Evolutionary conservation across 2,888 invertebrate genomes (phyloP).

Genomic region (Drosophila neonasuta): DNA sequence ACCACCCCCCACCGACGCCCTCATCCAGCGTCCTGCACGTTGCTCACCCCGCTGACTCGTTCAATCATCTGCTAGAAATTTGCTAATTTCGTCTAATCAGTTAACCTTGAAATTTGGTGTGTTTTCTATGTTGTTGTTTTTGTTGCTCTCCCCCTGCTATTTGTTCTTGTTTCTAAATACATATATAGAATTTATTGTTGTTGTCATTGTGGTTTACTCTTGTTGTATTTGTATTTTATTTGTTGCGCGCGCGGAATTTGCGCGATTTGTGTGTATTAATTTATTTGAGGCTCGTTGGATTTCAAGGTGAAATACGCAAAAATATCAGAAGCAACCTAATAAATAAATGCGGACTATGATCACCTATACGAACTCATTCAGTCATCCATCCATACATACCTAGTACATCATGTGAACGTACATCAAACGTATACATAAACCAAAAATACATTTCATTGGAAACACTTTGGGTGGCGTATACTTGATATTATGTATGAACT

Average conservation of each 20-base stretch:
- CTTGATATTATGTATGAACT: too few relatives aligned
- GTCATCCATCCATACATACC: neutral
- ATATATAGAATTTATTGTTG: slow-evolving; percentile 26
- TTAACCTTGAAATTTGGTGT: slow-evolving; percentile 72
- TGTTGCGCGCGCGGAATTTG: slow-evolving; percentile 63
- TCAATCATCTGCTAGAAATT: slow-evolving; percentile 72
- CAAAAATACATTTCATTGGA: neutral
- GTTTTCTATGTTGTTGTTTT: slow-evolving; percentile 35
- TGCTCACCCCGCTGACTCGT: slow-evolving; percentile 18
- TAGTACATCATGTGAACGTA: slow-evolving; percentile 3
- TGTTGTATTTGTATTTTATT: slow-evolving; percentile 48
- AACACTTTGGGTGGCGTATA: neutral
- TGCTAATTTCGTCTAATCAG: slow-evolving; percentile 78
- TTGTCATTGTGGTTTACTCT: slow-evolving; percentile 16
- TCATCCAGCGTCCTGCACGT: neutral
- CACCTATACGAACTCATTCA: neutral
- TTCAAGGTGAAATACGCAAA: slow-evolving; percentile 77
- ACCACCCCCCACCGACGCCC: neutral
- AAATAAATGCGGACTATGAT: slow-evolving; percentile 25
- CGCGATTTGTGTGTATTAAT: slow-evolving; percentile 64
- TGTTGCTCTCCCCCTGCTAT: slow-evolving; percentile 43
- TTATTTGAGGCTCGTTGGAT: slow-evolving; percentile 73
- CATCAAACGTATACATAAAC: slow-evolving; percentile 1
- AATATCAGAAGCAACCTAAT: slow-evolving; percentile 36
- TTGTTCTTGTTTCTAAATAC: slow-evolving; percentile 58